A percentile compares a stretch with the other conserved stretches of the same genome.
Conservation (phyloP, 1,140 invertebrate species). For the Magallana ariakensis region DNA sequence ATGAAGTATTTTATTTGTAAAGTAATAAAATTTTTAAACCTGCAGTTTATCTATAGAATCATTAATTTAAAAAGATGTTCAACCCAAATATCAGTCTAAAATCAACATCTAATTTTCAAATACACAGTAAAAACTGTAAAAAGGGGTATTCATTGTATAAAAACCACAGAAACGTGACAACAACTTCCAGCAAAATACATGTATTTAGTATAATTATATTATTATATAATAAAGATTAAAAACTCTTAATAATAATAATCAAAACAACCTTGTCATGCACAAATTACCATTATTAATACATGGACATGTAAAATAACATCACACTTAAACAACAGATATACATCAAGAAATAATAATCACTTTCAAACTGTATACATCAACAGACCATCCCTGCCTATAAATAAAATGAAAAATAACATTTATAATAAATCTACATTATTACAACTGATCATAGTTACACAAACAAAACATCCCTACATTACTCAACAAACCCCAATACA, state of each 20-base stretch:
- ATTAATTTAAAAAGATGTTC: neutral
- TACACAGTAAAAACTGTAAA: neutral
- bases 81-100: neutral
- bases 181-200: constrained; percentile 35
- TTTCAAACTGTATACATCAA: constrained; percentile 9
- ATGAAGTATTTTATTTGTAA: no score
- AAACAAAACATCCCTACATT: neutral
- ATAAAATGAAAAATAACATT: neutral
- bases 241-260: constrained; percentile 9
- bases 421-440: constrained; percentile 12
- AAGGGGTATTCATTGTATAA: neutral
- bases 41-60: neutral
- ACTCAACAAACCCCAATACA: constrained; percentile 6
- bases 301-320: constrained; percentile 19
- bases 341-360: neutral
- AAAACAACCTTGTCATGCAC: constrained; percentile 27
- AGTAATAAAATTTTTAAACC: neutral
- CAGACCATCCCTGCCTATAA: constrained; percentile 20
- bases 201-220: constrained; percentile 20
- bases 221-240: constrained; percentile 30
- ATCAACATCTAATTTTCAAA: neutral
- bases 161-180: constrained; percentile 21
- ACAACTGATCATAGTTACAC: neutral
- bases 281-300: constrained; percentile 1
- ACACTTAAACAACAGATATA: neutral